Conservation (phyloP, 1,140 invertebrate species). For the Leptestheria dahalacensis region DNA sequence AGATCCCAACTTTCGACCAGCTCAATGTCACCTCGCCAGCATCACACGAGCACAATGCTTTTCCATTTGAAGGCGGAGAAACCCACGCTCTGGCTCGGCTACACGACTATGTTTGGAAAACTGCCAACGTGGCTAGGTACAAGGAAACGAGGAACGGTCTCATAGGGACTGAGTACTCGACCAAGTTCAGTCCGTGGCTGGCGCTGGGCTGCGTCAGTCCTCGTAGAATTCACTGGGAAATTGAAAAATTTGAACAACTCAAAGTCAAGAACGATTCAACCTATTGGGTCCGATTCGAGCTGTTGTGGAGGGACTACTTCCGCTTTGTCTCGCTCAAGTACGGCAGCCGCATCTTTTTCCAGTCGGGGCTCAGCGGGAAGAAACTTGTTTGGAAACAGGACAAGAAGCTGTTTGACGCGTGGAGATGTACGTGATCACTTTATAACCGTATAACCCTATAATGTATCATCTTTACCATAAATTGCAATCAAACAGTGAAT, state of each 20-base stretch:
- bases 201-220: conserved; percentile 29
- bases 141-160: conserved; percentile 31
- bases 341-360: conserved; percentile 28
- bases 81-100: conserved; percentile 25
- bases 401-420: conserved; percentile 24
- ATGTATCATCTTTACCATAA: too few species aligned
- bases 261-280: conserved; percentile 28
- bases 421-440: conserved; percentile 24
- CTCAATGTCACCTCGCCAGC: conserved; percentile 19
- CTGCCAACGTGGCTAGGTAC: conserved; percentile 28
- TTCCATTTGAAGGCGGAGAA: conserved; percentile 29
- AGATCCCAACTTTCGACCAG: conserved; percentile 23
- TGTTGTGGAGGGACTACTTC: conserved; percentile 33
- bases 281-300: conserved; percentile 32
- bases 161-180: conserved; percentile 30
- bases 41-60: conserved; percentile 22
- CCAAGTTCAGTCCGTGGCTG: conserved; percentile 32
- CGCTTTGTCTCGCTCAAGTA: conserved; percentile 30
- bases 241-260: conserved; percentile 27
- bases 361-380: conserved; percentile 24
- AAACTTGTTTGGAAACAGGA: conserved; percentile 27
- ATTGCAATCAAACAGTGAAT: background rate
- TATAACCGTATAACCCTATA: background rate
- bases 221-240: conserved; percentile 28
- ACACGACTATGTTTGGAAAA: conserved; percentile 28